Evolutionary conservation across 1,140 invertebrate genomes (phyloP).

Genomic region (Chlorops oryzae): DNA sequence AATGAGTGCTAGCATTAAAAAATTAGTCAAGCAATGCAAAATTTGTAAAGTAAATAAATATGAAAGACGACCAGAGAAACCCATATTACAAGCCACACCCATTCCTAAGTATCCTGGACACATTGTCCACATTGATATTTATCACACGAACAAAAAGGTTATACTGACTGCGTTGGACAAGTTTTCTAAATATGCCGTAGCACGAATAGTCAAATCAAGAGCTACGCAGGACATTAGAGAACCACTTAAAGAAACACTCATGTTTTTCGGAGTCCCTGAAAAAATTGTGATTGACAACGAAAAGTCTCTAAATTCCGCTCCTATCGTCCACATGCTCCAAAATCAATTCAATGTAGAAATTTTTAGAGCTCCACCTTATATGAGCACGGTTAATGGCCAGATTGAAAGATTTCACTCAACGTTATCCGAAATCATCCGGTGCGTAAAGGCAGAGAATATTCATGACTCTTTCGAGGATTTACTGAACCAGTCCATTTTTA

Average conservation of each 20-base stretch:
- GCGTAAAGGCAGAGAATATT: conserved; percentile 7
- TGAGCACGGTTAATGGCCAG: conserved; percentile 18
- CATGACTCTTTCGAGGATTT: conserved; percentile 7
- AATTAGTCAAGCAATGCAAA: conserved; percentile 1
- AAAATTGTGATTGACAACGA: conserved; percentile 21
- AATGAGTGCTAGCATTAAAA: conserved; percentile 7
- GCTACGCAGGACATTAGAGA: conserved; percentile 7
- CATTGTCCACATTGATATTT: conserved; percentile 15
- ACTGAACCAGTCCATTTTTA: conserved; percentile 2
- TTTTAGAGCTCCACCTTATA: conserved; percentile 12
- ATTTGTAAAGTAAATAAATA: conserved; percentile 15
- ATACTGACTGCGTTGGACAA: conserved; percentile 4
- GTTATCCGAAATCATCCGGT: conserved; percentile 15
- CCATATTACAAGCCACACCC: conserved; percentile 6
- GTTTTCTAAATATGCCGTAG: conserved; percentile 6
- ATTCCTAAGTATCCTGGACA: conserved; percentile 12
- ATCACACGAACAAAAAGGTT: conserved; percentile 8
- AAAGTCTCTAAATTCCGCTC: conserved; percentile 19
- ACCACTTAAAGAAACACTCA: conserved; percentile 9
- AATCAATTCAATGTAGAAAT: conserved; percentile 15
- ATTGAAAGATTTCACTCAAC: conserved; percentile 18
- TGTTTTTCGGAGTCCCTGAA: conserved; percentile 20
- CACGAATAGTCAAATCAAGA: conserved; percentile 1
- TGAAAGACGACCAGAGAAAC: conserved; percentile 11
- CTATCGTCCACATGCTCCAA: conserved; percentile 13